Base-by-base conservation (phyloP, 2,888 invertebrate species). In the Amitus sp. region DNA sequence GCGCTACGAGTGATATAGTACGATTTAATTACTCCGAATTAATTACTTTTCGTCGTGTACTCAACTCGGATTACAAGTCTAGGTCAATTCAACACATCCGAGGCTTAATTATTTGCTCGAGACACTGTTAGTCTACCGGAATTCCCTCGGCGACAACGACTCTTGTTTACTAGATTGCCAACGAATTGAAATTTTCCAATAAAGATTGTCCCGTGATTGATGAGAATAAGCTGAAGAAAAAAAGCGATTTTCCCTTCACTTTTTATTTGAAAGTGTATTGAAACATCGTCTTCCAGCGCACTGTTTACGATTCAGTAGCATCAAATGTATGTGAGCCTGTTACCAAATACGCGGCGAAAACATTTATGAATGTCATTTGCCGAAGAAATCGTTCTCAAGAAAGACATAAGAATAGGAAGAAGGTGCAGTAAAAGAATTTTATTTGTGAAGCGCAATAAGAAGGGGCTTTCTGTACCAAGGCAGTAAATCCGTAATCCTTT, bases 391-490 rank as follows among this genome's bases (percentile, higher is more conserved):
- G 13, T 43, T 7, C n/a, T 23, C 5, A 12, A 6, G 27, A 18
- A 19, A 12, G 27, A 20, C n/a, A 43, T 23, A 27, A 23, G 27
- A 23, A 43, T 43, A 19, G 7, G 23, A 43, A 23, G 4, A 27
- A 43, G 42, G 13, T 4, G 20, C 23, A 23, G n/a, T 43, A 43
- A 43, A 43, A 18, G 18, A 23, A 43, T 27, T 43, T 13, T 13
- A 15, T 15, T 40, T 48, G 65, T 67, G 65, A 48, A 55, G 47
- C 57, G 53, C 34, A 62, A 67, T 55, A 61, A 59, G 17, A 46
- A 19, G 40, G 48, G 30, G 57, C 64, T 42, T 59, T 62, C 53
- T 59, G 43, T 55, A 39, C 40, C 57, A 40, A 46, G 65, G 65
- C 46, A 56, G 46, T 53, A 27, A 18, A 15, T 45, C 43, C 28